Evolutionary conservation across 64 coral and sea anemone genomes (phyloP), one percentile per base, ranked within the genome.

Genomic region (Trachythela sp.): DNA sequence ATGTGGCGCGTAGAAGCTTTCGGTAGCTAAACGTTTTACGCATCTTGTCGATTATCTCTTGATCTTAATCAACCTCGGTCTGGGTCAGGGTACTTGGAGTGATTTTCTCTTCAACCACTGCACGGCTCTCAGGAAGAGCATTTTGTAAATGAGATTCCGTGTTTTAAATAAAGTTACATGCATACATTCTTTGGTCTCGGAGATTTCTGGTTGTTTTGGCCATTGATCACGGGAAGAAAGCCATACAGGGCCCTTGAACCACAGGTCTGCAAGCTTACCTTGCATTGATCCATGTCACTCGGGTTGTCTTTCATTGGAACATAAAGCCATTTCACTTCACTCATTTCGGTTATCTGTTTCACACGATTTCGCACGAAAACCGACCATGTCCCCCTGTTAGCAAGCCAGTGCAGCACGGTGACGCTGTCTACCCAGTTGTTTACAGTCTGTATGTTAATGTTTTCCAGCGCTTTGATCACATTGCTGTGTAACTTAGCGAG

Each of bases 171-270:
- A n/a, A n/a, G n/a, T n/a, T n/a, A n/a, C n/a, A n/a, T n/a, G n/a
- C n/a, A n/a, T n/a, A n/a, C n/a, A n/a, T n/a, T n/a, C n/a, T n/a
- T n/a, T 49, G 20, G 64, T 70, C 9, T 70, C 85, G 11, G 37
- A 6, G 18, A 86, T 86, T 35, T 11, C 85, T 33, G 48, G 42
- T 54, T 86, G 41, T 45, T 54, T 36, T 14, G 2, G 48, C 52
- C 18, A 32, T 4, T 86, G 2, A 2, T 45, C 42, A 24, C 51
- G 43, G n/a, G 38, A 33, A 13, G 85, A 29, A 32, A 52, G 40
- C 48, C 42, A 86, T n/a, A 15, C 52, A 7, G 48, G 85, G 18
- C 85, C 85, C 8, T 86, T 48, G 6, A 86, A 29, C 85, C 85
- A 86, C 13, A 86, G 13, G 24, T 30, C 4, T 36, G 1, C 20